These are phyloP conservation scores for Rissa tridactyla DNA, from an alignment of 2,113 vertebrate species.

Conservation along the genomic window DNA sequence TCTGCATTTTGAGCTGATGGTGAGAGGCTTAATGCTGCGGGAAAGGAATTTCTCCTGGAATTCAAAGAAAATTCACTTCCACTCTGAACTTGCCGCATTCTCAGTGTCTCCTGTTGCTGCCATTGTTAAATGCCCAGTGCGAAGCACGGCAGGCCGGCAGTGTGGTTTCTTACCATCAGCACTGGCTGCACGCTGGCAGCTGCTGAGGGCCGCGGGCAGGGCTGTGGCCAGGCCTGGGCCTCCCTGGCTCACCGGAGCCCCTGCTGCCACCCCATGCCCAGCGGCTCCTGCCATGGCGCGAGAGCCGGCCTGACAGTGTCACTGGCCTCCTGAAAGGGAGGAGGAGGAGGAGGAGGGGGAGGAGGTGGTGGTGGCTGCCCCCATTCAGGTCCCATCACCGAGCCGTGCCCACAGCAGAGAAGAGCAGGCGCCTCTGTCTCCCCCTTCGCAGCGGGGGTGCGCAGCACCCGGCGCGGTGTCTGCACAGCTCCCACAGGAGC, in stretches of 20 bases:
- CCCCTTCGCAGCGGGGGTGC: neutral
- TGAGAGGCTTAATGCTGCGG: neutral
- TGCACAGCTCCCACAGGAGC: neutral
- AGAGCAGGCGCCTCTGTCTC: no score
- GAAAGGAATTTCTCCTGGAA: neutral
- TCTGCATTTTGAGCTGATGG: neutral
- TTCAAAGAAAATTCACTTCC: neutral
- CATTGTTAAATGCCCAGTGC: neutral
- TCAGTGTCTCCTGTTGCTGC: neutral
- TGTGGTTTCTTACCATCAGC: no score
- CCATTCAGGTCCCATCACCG: neutral
- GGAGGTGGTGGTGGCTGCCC: neutral
- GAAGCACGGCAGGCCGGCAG: neutral
- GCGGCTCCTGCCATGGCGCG: neutral
- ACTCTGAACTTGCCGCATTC: neutral
- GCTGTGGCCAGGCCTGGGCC: neutral
- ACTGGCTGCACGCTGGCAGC: neutral
- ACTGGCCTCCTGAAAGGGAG: neutral
- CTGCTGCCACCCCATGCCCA: fast-evolving
- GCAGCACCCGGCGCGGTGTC: neutral
- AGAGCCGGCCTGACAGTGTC: neutral
- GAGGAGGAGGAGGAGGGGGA: neutral
- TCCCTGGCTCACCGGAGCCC: neutral
- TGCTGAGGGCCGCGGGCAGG: fast-evolving
- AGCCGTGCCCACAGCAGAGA: neutral